A percentile compares a stretch with the other conserved stretches of the same genome.
These are phyloP conservation scores for Rhopalosiphum nymphaeae DNA, from an alignment of 2,888 invertebrate species.

Conservation along the genomic window DNA sequence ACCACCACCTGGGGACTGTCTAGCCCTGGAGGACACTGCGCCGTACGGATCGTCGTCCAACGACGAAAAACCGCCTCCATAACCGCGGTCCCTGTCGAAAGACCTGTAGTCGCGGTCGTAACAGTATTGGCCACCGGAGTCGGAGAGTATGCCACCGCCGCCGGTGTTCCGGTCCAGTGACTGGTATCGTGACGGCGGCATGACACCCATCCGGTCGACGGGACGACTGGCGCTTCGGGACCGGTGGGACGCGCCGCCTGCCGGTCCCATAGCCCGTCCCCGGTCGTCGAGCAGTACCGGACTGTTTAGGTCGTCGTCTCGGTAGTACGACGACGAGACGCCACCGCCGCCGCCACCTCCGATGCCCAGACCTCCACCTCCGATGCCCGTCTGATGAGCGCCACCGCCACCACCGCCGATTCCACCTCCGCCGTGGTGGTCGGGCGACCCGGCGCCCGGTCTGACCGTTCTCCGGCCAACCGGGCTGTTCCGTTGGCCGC, in stretches of 20 bases:
- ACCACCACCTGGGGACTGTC: slow-evolving; percentile 77
- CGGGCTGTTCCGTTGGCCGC: slow-evolving; percentile 69
- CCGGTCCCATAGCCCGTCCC: slow-evolving; percentile 74
- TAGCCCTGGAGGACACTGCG: slow-evolving; percentile 71
- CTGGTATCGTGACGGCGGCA: slow-evolving; percentile 78
- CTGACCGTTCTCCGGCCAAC: slow-evolving; percentile 71
- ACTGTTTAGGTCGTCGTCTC: slow-evolving; percentile 85
- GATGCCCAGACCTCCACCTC: slow-evolving; percentile 67
- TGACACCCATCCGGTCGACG: slow-evolving; percentile 70
- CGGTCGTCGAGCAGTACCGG: slow-evolving; percentile 87
- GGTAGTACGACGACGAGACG: slow-evolving; percentile 71
- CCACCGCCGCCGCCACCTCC: slow-evolving; percentile 65
- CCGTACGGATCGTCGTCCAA: slow-evolving; percentile 78
- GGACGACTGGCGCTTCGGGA: slow-evolving; percentile 83
- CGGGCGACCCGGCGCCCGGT: slow-evolving; percentile 75
- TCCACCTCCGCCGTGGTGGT: slow-evolving; percentile 70
- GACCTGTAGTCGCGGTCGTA: slow-evolving; percentile 80
- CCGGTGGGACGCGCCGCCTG: slow-evolving; percentile 80
- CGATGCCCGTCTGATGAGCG: slow-evolving; percentile 71
- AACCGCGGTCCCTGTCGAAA: slow-evolving; percentile 79
- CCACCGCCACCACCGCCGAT: slow-evolving; percentile 68
- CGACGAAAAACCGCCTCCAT: slow-evolving; percentile 72
- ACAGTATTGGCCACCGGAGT: slow-evolving; percentile 68
- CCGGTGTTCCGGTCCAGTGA: slow-evolving; percentile 77
- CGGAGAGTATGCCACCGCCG: slow-evolving; percentile 74